Percentiles rank a stretch among this genome's conserved stretches.
Conservation (phyloP, 2,888 invertebrate genomes). For the Chaetoderma sp. region DNA sequence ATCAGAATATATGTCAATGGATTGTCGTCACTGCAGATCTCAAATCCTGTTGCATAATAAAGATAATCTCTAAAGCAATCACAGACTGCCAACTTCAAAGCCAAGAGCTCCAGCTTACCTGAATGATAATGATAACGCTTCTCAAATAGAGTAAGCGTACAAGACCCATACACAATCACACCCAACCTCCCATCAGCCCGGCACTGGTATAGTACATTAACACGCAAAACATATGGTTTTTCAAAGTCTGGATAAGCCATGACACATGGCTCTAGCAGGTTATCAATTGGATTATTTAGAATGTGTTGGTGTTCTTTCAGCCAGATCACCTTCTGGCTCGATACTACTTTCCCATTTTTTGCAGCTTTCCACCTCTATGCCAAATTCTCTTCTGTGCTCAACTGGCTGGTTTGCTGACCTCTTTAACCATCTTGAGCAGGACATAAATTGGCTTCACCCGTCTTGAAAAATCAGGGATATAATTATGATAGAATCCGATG, state of each 20-base stretch:
- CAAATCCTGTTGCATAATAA: too few relatives aligned
- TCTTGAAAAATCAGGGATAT: neutral
- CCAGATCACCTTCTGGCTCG: neutral
- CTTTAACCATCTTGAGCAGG: neutral
- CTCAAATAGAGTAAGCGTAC: too few relatives aligned
- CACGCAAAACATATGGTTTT: neutral
- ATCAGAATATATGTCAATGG: too few relatives aligned
- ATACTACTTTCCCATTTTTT: neutral
- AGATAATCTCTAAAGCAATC: too few relatives aligned
- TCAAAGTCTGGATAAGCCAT: constrained; percentile 1
- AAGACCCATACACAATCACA: too few relatives aligned
- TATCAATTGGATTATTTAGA: neutral
- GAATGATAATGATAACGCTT: too few relatives aligned
- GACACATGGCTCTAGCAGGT: neutral
- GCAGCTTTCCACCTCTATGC: too few relatives aligned
- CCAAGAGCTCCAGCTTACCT: too few relatives aligned
- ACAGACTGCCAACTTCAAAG: too few relatives aligned
- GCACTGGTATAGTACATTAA: too few relatives aligned
- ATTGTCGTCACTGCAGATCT: too few relatives aligned
- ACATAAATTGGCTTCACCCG: neutral
- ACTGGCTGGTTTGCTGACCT: neutral
- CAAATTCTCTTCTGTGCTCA: neutral
- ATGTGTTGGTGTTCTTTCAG: neutral
- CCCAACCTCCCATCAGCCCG: too few relatives aligned
- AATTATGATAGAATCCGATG: neutral